Base-by-base conservation (phyloP, 2,113 vertebrate species). In the Myrmecobius fasciatus region DNA sequence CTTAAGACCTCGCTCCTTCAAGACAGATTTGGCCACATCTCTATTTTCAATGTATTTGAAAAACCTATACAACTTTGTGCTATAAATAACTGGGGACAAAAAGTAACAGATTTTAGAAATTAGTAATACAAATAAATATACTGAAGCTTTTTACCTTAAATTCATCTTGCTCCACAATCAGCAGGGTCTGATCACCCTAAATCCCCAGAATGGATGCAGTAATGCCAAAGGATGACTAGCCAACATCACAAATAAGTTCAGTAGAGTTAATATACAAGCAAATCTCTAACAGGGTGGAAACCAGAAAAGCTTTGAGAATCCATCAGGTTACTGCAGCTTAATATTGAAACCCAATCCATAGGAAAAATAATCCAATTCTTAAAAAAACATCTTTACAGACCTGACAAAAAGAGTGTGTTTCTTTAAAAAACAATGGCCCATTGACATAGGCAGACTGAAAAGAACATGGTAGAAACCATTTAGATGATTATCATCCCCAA, bases 1-100 rank as follows among this genome's bases (percentile, higher is more conserved):
- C 98, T 99, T 99, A 95, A 99, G 98, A 92, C 99, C 99, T 92
- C 99, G 98, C 94, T 99, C 99, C 98, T 99, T 99, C 98, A 99
- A 98, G 96, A 99, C 99, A 0, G 99, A 99, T 98, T 99, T 99
- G 98, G 99, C 99, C 96, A 99, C 99, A 83, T 99, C 99, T 98
- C 99, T 98, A 89, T 99, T 99, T 98, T 99, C 99, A 93, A 99
- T 99, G 96, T 99, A 99, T 98, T 99, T 99, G 99, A 99, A 99
- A 99, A 99, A 99, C 97, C 99, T 99, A 96, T 99, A 99, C 96
- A 99, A 98, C 98, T 99, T 99, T 25, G 99, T 99, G 98, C 99
- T 99, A 99, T 99, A 99, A 98, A 99, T 99, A 97, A 99, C 99
- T 99, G 98, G 47, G 97, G 97, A 97, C 93, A 98, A 88, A 96